These are phyloP conservation scores for Nephrocerus scutellatus DNA, from an alignment of 2,888 invertebrate genomes.

Conservation along the genomic window DNA sequence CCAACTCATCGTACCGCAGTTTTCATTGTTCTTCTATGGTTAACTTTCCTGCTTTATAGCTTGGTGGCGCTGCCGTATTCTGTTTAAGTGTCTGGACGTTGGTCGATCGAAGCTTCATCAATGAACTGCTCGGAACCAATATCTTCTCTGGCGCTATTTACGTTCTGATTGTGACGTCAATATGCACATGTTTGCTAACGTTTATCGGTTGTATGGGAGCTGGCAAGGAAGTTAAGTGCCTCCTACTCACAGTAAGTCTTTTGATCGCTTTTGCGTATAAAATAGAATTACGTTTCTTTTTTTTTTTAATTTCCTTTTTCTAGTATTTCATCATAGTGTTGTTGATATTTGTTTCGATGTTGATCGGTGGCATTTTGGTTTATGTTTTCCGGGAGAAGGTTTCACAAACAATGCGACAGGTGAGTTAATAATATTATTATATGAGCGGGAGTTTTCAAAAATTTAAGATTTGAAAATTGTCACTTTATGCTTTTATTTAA, in stretches of 20 bases:
- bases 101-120: constrained; percentile 75
- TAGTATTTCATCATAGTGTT: constrained; percentile 86
- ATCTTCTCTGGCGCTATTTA: constrained; percentile 80
- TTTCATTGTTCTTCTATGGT: not conserved
- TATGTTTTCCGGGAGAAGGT: constrained; percentile 87
- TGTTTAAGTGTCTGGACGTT: constrained; percentile 79
- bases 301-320: constrained; percentile 20
- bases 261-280: constrained; percentile 9
- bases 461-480: too few relatives aligned
- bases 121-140: constrained; percentile 78
- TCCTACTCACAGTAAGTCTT: constrained; percentile 75
- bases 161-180: constrained; percentile 75
- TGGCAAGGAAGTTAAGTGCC: constrained; percentile 88
- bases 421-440: too few relatives aligned
- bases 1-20: too few relatives aligned
- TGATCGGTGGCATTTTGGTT: constrained; percentile 83
- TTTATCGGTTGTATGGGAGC: constrained; percentile 90
- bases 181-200: constrained; percentile 72
- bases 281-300: constrained; percentile 1
- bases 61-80: constrained; percentile 71
- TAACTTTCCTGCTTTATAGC: constrained; percentile 50
- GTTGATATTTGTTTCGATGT: constrained; percentile 81
- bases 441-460: too few relatives aligned
- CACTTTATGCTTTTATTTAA: too few relatives aligned
- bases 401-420: constrained; percentile 61